Percentiles rank a stretch among this genome's conserved stretches.
phyloP scores from a whole-genome alignment of 2,888 invertebrate genomes.

The Lymantria monacha region DNA sequence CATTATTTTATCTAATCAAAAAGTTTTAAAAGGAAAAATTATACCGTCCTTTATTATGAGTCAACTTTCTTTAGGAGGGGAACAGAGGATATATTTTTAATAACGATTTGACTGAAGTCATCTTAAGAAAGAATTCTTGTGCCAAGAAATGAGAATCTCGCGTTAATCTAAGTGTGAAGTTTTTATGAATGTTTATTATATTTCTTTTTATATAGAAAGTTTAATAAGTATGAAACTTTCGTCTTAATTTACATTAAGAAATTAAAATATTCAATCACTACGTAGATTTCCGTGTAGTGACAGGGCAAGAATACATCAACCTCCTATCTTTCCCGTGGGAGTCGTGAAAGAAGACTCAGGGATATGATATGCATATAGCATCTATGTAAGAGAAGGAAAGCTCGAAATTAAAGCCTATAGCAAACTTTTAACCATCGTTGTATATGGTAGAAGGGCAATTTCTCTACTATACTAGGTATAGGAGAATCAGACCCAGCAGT shows the following conservation, averaged over 20 bases:
- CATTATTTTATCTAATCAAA: constrained; percentile 83
- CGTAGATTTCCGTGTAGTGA: too few relatives aligned
- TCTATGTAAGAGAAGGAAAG: too few relatives aligned
- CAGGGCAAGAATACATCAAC: too few relatives aligned
- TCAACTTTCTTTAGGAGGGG: constrained; percentile 78
- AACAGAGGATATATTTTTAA: constrained; percentile 78
- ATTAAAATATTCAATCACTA: constrained; percentile 9
- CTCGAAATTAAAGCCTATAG: too few relatives aligned
- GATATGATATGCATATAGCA: too few relatives aligned
- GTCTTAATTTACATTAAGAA: too few relatives aligned
- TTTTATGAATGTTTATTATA: constrained; percentile 35
- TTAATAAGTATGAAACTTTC: background rate
- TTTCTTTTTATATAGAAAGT: constrained; percentile 8
- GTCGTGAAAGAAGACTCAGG: too few relatives aligned
- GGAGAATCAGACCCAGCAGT: too few relatives aligned
- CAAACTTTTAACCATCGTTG: too few relatives aligned
- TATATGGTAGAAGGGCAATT: too few relatives aligned
- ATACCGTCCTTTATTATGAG: constrained; percentile 82
- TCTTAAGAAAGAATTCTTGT: constrained; percentile 51
- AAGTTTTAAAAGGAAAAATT: constrained; percentile 84
- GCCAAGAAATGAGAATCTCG: constrained; percentile 45
- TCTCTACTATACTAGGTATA: too few relatives aligned
- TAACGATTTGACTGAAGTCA: constrained; percentile 72
- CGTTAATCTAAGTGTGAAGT: constrained; percentile 52
- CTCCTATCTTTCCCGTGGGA: too few relatives aligned